A percentile compares a stretch with the other conserved stretches of the same genome.
phyloP scores from a whole-genome alignment of 53 echinoderm and acorn worm genomes.

The Holothuria scabra region DNA sequence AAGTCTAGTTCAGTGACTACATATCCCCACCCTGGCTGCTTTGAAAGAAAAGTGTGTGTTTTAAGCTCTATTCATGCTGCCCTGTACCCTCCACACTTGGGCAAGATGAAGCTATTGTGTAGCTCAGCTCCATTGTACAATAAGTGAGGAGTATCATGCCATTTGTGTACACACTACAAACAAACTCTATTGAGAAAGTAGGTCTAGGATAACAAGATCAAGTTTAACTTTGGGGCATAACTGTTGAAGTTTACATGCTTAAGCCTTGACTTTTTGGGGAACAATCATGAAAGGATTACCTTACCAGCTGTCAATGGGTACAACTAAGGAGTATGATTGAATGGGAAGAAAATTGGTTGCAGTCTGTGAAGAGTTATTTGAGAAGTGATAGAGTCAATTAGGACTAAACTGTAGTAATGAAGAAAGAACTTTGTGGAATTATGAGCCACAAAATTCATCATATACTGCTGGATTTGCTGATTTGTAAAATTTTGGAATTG shows the following conservation, averaged over 20 bases:
- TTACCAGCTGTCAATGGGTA: conserved; percentile 18
- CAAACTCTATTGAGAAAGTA: conserved; percentile 28
- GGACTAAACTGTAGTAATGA: too few relatives aligned
- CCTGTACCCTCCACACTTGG: neutral
- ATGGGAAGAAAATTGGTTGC: too few relatives aligned
- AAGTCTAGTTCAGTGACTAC: conserved; percentile 2
- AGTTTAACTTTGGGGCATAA: conserved; percentile 34
- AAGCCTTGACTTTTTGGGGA: conserved; percentile 3
- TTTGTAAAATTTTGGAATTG: too few relatives aligned
- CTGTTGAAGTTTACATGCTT: conserved; percentile 24
- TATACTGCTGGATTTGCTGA: too few relatives aligned
- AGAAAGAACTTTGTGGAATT: too few relatives aligned
- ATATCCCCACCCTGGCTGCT: conserved; percentile 19
- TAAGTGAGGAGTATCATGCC: conserved; percentile 22
- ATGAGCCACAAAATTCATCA: too few relatives aligned
- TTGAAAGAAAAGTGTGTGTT: conserved; percentile 14
- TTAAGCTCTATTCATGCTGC: neutral
- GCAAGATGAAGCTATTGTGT: conserved; percentile 15
- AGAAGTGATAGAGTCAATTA: too few relatives aligned
- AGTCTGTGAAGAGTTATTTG: too few relatives aligned
- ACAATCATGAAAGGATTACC: neutral
- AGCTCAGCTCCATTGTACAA: neutral
- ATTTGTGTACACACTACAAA: conserved; percentile 44
- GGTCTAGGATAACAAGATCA: conserved; percentile 42
- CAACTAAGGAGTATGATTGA: too few relatives aligned